These are phyloP conservation scores for Drosophila phalerata DNA, from an alignment of 2,888 invertebrate species.

Conservation along the genomic window DNA sequence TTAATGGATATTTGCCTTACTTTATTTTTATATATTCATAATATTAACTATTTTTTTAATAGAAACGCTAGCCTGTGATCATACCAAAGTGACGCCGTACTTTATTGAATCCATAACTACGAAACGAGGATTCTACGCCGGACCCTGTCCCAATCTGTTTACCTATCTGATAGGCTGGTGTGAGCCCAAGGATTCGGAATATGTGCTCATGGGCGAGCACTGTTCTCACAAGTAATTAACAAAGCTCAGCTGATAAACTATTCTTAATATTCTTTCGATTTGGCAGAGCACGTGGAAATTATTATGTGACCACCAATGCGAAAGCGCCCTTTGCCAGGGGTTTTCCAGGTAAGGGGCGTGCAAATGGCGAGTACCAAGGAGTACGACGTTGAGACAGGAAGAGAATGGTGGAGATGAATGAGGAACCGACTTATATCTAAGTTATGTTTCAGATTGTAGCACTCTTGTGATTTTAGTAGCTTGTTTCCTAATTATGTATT, in stretches of 20 bases:
- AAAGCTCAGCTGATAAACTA: neutral
- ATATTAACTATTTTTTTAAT: conserved; percentile 53
- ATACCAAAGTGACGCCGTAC: conserved; percentile 95
- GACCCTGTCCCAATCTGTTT: conserved; percentile 92
- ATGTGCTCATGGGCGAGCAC: conserved; percentile 95
- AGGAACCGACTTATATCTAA: neutral
- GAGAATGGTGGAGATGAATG: neutral
- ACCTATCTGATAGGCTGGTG: conserved; percentile 95
- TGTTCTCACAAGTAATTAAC: conserved; percentile 90
- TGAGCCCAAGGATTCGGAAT: conserved; percentile 91
- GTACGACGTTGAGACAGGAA: conserved; percentile 70
- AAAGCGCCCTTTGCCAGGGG: conserved; percentile 94
- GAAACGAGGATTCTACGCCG: conserved; percentile 93
- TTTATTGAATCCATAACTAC: conserved; percentile 95
- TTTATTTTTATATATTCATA: neutral
- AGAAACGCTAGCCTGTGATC: conserved; percentile 95
- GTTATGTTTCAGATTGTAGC: conserved; percentile 53
- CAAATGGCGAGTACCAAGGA: conserved; percentile 83
- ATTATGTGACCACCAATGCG: conserved; percentile 94
- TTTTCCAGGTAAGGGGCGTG: conserved; percentile 88
- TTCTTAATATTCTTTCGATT: neutral
- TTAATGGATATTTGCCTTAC: no score
- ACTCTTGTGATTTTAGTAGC: conserved; percentile 77
- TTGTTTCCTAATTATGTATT: conserved; percentile 66
- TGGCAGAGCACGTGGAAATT: conserved; percentile 92